Evolutionary conservation across 2,888 invertebrate genomes (phyloP).

Genomic region (Spisula solida): DNA sequence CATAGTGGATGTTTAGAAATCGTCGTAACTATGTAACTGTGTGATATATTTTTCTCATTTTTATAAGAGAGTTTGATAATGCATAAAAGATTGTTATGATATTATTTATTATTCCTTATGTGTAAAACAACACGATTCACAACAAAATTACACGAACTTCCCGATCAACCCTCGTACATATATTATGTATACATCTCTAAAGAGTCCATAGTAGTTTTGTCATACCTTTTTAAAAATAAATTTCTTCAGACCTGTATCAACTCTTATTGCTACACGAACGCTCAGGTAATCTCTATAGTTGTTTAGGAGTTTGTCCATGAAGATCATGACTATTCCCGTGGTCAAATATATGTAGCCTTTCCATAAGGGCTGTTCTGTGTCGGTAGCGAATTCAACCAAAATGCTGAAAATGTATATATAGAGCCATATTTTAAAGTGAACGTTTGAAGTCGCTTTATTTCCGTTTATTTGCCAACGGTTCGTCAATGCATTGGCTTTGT

Average conservation of each 20-base stretch:
- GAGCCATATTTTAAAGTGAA: too few relatives aligned
- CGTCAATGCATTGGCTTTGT: too few relatives aligned
- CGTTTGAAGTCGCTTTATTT: too few relatives aligned
- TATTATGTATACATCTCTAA: background rate
- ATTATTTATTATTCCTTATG: too few relatives aligned
- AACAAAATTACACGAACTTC: too few relatives aligned
- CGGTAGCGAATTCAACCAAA: conserved; percentile 94
- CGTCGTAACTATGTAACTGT: too few relatives aligned
- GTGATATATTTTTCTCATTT: too few relatives aligned
- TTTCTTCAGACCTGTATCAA: conserved; percentile 94
- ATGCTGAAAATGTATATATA: conserved; percentile 89
- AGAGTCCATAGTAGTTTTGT: background rate
- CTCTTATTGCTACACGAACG: conserved; percentile 92
- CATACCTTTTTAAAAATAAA: conserved; percentile 94
- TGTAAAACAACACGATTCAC: too few relatives aligned
- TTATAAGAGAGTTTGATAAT: too few relatives aligned
- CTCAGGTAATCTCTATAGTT: conserved; percentile 6
- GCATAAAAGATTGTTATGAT: too few relatives aligned
- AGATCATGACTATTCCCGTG: conserved; percentile 91
- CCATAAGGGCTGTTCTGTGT: conserved; percentile 73
- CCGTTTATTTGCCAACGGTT: background rate
- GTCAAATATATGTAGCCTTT: conserved; percentile 54
- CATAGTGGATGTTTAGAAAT: too few relatives aligned
- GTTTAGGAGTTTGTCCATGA: conserved; percentile 96
- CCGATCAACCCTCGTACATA: too few relatives aligned